These are phyloP conservation scores for Protodeltote pygarga DNA, from an alignment of 2,888 invertebrate species.

Conservation along the genomic window DNA sequence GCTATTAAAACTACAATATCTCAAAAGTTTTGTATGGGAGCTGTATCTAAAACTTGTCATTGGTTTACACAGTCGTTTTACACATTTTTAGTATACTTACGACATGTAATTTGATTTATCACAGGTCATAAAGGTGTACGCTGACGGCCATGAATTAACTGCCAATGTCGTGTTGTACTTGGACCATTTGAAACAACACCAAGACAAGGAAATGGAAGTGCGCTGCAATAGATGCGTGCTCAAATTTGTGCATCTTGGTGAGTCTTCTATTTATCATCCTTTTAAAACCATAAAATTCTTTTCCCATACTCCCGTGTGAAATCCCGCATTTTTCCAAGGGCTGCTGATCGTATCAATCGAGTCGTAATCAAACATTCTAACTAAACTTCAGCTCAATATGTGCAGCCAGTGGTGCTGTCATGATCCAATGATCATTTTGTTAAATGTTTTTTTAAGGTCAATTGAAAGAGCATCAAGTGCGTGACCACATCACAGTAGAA, in stretches of 20 bases:
- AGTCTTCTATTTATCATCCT: constrained; percentile 38
- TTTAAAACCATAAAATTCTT: no score
- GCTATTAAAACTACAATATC: no score
- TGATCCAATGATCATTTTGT: no score
- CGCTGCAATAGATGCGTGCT: constrained; percentile 91
- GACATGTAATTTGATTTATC: neutral
- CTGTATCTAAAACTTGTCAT: neutral
- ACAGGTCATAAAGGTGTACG: constrained; percentile 77
- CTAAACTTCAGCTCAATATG: no score
- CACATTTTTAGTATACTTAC: neutral
- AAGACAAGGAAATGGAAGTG: constrained; percentile 87
- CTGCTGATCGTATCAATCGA: no score
- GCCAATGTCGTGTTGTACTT: constrained; percentile 89
- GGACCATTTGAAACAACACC: constrained; percentile 91
- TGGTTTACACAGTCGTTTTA: neutral
- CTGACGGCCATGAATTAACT: constrained; percentile 84
- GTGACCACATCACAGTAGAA: constrained; percentile 76
- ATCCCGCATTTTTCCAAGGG: no score
- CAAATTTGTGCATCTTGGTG: constrained; percentile 91
- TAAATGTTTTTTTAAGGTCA: constrained; percentile 72
- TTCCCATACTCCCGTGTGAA: no score
- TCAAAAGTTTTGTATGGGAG: no score
- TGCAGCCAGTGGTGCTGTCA: no score
- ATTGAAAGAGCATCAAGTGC: constrained; percentile 87
- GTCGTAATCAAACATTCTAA: no score